Evolutionary conservation across 2,888 invertebrate species (phyloP).

Genomic region (Nemoura dubitans): DNA sequence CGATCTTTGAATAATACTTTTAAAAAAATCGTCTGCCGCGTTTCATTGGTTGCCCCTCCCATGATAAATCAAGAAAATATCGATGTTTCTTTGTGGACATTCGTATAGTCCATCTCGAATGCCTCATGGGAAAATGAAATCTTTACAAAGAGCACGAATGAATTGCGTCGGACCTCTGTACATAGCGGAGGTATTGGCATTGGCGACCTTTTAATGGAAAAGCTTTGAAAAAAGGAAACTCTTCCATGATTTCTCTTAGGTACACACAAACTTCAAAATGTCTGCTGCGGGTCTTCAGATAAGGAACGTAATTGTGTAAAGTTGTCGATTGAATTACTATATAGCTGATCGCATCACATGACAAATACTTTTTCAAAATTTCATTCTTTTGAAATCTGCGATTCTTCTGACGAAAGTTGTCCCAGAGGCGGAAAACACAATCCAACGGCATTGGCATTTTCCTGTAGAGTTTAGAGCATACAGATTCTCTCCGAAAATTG

Average conservation of each 20-base stretch:
- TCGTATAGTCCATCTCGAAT: background rate
- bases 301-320: background rate
- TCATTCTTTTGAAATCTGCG: too few species aligned
- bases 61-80: background rate
- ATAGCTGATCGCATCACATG: too few species aligned
- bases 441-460: too few species aligned
- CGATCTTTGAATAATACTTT: too few species aligned
- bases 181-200: background rate
- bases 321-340: too few species aligned
- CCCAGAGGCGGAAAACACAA: too few species aligned
- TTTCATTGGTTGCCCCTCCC: background rate
- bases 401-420: too few species aligned
- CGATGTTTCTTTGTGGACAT: background rate
- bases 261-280: background rate
- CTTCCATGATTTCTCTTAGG: background rate
- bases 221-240: background rate
- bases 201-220: background rate
- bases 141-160: background rate
- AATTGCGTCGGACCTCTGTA: background rate
- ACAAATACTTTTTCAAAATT: too few species aligned
- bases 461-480: too few species aligned
- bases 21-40: background rate
- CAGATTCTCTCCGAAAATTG: too few species aligned
- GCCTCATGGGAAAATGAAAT: conserved; percentile 5
- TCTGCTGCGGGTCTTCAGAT: background rate